These are phyloP conservation scores for Myopa tessellatipennis DNA, from an alignment of 2,888 invertebrate species.

Conservation along the genomic window DNA sequence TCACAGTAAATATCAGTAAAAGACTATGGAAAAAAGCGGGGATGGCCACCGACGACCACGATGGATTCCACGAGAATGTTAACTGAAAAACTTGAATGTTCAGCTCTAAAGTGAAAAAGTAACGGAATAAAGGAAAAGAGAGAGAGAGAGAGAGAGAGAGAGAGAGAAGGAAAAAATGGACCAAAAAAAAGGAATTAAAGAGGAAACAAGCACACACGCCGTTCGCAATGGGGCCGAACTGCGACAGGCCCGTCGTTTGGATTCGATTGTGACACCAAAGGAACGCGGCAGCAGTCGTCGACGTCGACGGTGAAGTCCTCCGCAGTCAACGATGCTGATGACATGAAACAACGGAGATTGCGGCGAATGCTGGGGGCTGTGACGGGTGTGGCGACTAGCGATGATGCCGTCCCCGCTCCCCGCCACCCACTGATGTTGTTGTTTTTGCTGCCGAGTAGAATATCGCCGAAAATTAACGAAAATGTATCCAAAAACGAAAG, in stretches of 20 bases:
- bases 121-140: neutral
- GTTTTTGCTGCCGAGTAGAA: constrained; percentile 18
- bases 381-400: neutral
- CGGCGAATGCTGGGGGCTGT: neutral
- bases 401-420: neutral
- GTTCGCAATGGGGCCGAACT: no score
- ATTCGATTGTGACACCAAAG: constrained; percentile 10
- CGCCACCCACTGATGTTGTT: neutral
- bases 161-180: neutral
- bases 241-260: no score
- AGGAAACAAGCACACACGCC: neutral
- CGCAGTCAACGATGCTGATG: constrained; percentile 8
- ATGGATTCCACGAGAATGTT: constrained; percentile 27
- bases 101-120: neutral
- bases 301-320: neutral
- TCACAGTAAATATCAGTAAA: no score
- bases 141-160: neutral
- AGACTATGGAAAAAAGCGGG: no score
- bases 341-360: neutral
- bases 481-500: constrained; percentile 36
- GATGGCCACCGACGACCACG: neutral
- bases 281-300: neutral
- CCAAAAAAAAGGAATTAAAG: neutral
- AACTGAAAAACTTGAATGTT: constrained; percentile 22
- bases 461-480: constrained; percentile 44